Conservation (phyloP, 37 sponge, comb jelly and placozoan genomes). For the Trichoplax adhaerens region DNA sequence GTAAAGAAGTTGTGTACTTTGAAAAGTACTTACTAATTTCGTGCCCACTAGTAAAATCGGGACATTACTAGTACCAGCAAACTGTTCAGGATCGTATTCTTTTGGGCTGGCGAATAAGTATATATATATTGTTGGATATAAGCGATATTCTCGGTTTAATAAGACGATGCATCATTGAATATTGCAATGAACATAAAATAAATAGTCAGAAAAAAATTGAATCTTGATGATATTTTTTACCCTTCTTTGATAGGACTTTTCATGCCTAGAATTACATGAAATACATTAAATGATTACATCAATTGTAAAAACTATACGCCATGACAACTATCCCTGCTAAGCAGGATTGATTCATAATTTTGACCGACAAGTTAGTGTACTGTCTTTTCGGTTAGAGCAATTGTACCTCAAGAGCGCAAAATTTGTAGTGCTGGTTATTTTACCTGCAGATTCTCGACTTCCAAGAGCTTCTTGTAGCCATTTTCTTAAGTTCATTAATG, state of each 20-base stretch:
- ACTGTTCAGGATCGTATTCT: conserved; percentile 73
- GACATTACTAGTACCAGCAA: conserved; percentile 33
- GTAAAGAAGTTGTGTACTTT: neutral
- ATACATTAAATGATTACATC: too few relatives aligned
- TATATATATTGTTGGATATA: neutral
- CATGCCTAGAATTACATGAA: too few relatives aligned
- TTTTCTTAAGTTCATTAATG: conserved; percentile 56
- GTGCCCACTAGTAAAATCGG: conserved; percentile 76
- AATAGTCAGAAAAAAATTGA: conserved; percentile 1
- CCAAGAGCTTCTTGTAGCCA: conserved; percentile 58
- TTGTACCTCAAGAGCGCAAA: too few relatives aligned
- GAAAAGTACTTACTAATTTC: conserved; percentile 26
- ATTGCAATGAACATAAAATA: neutral
- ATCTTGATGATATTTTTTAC: neutral
- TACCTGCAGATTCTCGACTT: too few relatives aligned
- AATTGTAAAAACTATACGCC: too few relatives aligned
- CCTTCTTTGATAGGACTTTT: conserved; percentile 6
- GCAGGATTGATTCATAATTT: too few relatives aligned
- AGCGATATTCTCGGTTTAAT: neutral
- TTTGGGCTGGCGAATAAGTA: neutral
- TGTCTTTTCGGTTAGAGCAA: too few relatives aligned
- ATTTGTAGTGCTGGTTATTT: too few relatives aligned
- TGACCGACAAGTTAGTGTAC: too few relatives aligned
- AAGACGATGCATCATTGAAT: neutral
- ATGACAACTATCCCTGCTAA: too few relatives aligned